Percentiles rank a stretch among this genome's conserved stretches.
Evolutionary conservation across 2,888 invertebrate species (phyloP).

Genomic region (Agrenia bidenticulata): DNA sequence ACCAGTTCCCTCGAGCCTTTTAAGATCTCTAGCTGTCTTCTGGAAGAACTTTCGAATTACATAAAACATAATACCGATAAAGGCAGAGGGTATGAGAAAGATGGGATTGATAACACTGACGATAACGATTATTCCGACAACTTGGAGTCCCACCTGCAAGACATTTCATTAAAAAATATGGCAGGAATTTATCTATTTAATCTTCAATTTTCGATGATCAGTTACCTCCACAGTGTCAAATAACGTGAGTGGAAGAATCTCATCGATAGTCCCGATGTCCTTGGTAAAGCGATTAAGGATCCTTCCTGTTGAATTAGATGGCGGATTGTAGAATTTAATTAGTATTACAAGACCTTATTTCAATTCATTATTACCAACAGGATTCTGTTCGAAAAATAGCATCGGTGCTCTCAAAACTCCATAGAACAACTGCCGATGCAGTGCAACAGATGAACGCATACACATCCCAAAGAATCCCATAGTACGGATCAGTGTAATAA

Average conservation of each 20-base stretch:
- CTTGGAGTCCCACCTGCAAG: slow-evolving; percentile 55
- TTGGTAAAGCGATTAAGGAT: slow-evolving; percentile 82
- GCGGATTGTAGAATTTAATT: no score
- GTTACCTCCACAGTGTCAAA: slow-evolving; percentile 44
- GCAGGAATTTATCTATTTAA: background rate
- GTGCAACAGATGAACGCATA: slow-evolving; percentile 72
- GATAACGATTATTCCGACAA: slow-evolving; percentile 45
- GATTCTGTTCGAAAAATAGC: slow-evolving; percentile 85
- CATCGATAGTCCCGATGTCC: slow-evolving; percentile 77
- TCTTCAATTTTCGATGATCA: slow-evolving; percentile 5
- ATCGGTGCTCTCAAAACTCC: slow-evolving; percentile 77
- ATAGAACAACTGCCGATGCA: slow-evolving; percentile 82
- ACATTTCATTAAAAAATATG: background rate
- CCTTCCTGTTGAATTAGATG: slow-evolving; percentile 61
- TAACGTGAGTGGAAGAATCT: slow-evolving; percentile 62
- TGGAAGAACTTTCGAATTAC: slow-evolving; percentile 58
- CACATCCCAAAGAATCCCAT: slow-evolving; percentile 72
- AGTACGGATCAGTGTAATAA: slow-evolving; percentile 57
- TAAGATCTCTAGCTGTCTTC: slow-evolving; percentile 58
- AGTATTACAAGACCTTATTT: no score
- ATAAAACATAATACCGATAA: slow-evolving; percentile 57
- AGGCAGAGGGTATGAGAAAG: slow-evolving; percentile 54
- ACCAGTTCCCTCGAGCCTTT: slow-evolving; percentile 60
- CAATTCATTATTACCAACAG: slow-evolving; percentile 74
- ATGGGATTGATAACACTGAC: slow-evolving; percentile 43